These are phyloP conservation scores for Desoria tigrina DNA, from an alignment of 2,888 invertebrate species.

Conservation along the genomic window DNA sequence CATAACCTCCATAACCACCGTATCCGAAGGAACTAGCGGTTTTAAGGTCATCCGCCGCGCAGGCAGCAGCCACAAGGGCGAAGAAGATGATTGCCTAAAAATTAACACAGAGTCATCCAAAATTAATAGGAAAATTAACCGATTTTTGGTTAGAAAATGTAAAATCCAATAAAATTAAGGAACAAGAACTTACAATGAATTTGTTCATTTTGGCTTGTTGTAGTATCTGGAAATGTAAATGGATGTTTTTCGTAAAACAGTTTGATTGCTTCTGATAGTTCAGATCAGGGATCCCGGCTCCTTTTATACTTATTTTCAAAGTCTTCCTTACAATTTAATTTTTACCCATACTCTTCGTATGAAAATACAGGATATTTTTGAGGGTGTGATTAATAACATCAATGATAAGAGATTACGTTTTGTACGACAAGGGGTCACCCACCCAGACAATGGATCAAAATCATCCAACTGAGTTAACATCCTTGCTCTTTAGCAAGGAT, in stretches of 20 bases:
- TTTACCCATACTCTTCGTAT: no score
- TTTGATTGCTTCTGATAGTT: background rate
- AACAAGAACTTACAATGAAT: conserved; percentile 30
- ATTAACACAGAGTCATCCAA: background rate
- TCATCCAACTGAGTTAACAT: no score
- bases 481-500: no score
- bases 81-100: conserved; percentile 30
- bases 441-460: no score
- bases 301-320: background rate
- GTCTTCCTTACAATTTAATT: background rate
- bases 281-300: background rate
- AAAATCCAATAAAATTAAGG: background rate
- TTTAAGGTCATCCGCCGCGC: conserved; percentile 11
- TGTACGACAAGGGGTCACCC: no score
- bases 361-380: no score
- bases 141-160: conserved; percentile 4
- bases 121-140: no score
- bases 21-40: background rate
- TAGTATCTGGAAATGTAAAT: background rate
- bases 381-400: no score
- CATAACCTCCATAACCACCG: conserved; percentile 11
- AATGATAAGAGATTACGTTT: no score
- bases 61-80: conserved; percentile 21
- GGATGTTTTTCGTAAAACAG: background rate
- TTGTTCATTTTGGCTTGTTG: conserved; percentile 35